These are phyloP conservation scores for Pyrrhura leucotis DNA, from an alignment of 2,797 vertebrate species.

Conservation along the genomic window DNA sequence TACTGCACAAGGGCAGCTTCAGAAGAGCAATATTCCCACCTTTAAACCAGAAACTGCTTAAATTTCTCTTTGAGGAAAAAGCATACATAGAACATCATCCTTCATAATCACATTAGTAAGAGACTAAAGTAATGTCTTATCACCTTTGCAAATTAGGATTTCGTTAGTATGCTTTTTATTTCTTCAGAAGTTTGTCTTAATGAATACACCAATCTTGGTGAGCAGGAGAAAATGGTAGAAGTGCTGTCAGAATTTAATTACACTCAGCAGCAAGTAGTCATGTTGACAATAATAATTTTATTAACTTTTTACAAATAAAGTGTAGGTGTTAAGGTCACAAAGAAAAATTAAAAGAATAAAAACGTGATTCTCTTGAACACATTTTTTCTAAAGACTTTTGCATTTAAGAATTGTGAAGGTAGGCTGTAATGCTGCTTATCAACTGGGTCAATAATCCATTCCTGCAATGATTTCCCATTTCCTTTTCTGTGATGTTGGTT, in stretches of 20 bases:
- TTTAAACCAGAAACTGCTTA: constrained; percentile 62
- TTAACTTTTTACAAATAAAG: background rate
- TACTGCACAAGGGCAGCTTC: constrained; percentile 68
- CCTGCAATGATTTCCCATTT: background rate
- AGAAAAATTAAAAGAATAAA: background rate
- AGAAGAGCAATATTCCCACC: constrained; percentile 39
- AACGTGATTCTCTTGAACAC: background rate
- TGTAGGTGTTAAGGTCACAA: background rate
- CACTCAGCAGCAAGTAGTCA: background rate
- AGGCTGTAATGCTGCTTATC: constrained; percentile 1
- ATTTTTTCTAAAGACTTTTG: background rate
- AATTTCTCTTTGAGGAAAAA: constrained; percentile 69
- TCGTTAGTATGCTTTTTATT: constrained; percentile 49
- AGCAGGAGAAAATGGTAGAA: constrained; percentile 45
- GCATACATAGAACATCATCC: constrained; percentile 34
- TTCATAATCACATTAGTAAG: constrained; percentile 62
- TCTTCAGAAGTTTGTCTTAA: constrained; percentile 56
- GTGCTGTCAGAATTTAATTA: constrained; percentile 57
- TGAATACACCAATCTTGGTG: constrained; percentile 44
- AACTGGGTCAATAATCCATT: background rate
- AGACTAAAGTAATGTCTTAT: constrained; percentile 58
- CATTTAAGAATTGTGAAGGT: background rate
- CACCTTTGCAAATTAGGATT: constrained; percentile 66
- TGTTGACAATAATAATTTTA: constrained; percentile 23
- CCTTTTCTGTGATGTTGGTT: background rate